Percentiles rank a stretch among this genome's conserved stretches.
These are phyloP conservation scores for Leptodirus hochenwartii DNA, from an alignment of 2,888 invertebrate genomes.

Conservation along the genomic window DNA sequence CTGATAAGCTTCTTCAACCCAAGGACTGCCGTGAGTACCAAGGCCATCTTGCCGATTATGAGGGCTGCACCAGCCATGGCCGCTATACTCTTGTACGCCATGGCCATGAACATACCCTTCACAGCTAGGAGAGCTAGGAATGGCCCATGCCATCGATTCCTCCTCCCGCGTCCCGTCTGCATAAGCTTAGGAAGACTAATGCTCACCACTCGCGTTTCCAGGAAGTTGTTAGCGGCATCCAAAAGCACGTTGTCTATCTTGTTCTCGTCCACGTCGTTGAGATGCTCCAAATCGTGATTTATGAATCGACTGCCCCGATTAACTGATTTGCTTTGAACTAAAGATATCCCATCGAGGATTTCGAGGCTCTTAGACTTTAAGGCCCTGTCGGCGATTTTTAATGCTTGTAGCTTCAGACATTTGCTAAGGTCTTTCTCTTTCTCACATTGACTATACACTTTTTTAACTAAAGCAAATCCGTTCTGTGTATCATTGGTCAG, in stretches of 20 bases:
- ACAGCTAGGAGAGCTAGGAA: slow-evolving; percentile 49
- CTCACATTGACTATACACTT: slow-evolving; percentile 40
- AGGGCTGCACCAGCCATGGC: slow-evolving; percentile 65
- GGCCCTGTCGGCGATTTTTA: slow-evolving; percentile 45
- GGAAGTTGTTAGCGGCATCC: slow-evolving; percentile 35
- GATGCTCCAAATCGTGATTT: slow-evolving; percentile 28
- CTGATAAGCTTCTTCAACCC: slow-evolving; percentile 63
- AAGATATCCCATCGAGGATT: slow-evolving; percentile 11
- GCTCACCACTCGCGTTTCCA: slow-evolving; percentile 36
- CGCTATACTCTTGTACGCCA: slow-evolving; percentile 58
- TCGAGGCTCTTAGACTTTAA: slow-evolving; percentile 42
- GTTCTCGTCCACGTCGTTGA: no score
- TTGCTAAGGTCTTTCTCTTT: slow-evolving; percentile 42
- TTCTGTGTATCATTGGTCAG: slow-evolving; percentile 1
- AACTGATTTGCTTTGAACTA: slow-evolving; percentile 10
- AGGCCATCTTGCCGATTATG: slow-evolving; percentile 62
- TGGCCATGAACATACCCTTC: slow-evolving; percentile 52
- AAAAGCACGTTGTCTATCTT: slow-evolving; percentile 40
- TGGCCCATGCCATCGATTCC: slow-evolving; percentile 46
- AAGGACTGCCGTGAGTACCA: slow-evolving; percentile 59
- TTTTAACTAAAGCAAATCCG: neutral
- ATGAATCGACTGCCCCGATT: slow-evolving; percentile 5
- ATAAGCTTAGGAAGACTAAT: slow-evolving; percentile 21
- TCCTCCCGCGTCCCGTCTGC: slow-evolving; percentile 37
- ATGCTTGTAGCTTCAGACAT: slow-evolving; percentile 53